Evolutionary conservation across 2,888 invertebrate genomes (phyloP).

Genomic region (Sminthurinus aureus): DNA sequence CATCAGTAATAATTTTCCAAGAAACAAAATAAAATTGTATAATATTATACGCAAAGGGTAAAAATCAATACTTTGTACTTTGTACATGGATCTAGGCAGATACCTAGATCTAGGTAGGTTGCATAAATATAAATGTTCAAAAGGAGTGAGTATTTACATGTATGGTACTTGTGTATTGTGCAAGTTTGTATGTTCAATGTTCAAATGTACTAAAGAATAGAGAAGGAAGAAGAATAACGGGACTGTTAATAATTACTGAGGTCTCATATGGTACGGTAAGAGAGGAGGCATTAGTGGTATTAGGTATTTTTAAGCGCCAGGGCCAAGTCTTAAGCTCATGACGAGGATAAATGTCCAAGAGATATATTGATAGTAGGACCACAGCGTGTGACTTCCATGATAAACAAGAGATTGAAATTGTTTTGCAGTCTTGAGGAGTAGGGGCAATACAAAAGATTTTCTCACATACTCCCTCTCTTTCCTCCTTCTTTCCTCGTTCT

Average conservation of each 20-base stretch:
- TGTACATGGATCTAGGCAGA: no score
- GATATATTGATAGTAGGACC: constrained; percentile 53
- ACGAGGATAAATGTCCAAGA: constrained; percentile 55
- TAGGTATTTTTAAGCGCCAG: constrained; percentile 44
- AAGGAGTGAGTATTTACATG: background rate
- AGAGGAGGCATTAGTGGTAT: constrained; percentile 51
- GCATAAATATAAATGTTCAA: background rate
- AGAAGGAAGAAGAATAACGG: constrained; percentile 8
- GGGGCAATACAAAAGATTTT: constrained; percentile 27
- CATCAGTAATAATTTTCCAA: no score
- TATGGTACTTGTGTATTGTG: background rate
- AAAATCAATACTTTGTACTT: no score
- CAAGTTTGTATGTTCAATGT: background rate
- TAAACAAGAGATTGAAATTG: constrained; percentile 56
- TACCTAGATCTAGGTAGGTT: no score
- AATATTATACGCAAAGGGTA: no score
- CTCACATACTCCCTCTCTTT: constrained; percentile 16
- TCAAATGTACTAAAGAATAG: background rate
- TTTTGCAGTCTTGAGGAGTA: constrained; percentile 34
- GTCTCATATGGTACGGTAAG: constrained; percentile 43
- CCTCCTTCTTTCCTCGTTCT: constrained; percentile 14
- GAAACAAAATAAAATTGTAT: no score
- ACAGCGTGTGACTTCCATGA: constrained; percentile 57
- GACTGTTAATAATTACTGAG: constrained; percentile 48
- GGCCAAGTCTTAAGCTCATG: constrained; percentile 41